Evolutionary conservation across 2,113 vertebrate genomes (phyloP).

Genomic region (Poeciliopsis prolifica): DNA sequence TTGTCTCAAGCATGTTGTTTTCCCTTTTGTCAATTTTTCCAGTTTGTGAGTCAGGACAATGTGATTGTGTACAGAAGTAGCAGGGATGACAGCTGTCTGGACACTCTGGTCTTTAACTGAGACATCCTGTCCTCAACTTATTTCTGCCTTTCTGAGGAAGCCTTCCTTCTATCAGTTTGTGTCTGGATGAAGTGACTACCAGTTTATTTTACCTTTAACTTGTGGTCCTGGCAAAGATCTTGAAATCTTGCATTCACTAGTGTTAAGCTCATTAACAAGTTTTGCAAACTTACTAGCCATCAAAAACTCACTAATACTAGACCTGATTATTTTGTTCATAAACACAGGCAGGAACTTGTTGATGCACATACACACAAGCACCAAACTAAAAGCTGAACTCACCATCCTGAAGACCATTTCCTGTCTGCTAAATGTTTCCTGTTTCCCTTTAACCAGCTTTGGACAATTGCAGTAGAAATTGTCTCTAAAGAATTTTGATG

Average conservation of each 20-base stretch:
- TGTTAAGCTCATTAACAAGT: conserved; percentile 51
- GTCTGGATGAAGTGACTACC: conserved; percentile 12
- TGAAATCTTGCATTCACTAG: conserved; percentile 25
- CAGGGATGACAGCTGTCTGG: conserved; percentile 43
- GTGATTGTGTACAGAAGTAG: conserved; percentile 39
- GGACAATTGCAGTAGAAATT: conserved; percentile 36
- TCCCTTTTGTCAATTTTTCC: conserved; percentile 23
- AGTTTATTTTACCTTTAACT: conserved; percentile 41
- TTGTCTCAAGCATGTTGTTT: conserved; percentile 16
- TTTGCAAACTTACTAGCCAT: conserved; percentile 7
- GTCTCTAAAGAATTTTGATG: conserved; percentile 19
- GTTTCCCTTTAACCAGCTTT: conserved; percentile 50
- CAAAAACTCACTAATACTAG: neutral
- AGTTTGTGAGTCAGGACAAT: conserved; percentile 32
- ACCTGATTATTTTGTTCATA: conserved; percentile 4
- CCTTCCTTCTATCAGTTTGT: conserved; percentile 19
- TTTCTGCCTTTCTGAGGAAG: conserved; percentile 21
- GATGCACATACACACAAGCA: conserved; percentile 19
- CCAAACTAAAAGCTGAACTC: conserved; percentile 43
- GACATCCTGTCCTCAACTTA: conserved; percentile 45
- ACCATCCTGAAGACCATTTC: conserved; percentile 58
- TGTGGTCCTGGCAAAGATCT: conserved; percentile 17
- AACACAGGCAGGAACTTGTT: conserved; percentile 1
- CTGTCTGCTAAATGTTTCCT: conserved; percentile 57
- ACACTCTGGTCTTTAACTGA: conserved; percentile 55